Evolutionary conservation across 2,888 invertebrate species (phyloP).

Genomic region (Odontothrips loti): DNA sequence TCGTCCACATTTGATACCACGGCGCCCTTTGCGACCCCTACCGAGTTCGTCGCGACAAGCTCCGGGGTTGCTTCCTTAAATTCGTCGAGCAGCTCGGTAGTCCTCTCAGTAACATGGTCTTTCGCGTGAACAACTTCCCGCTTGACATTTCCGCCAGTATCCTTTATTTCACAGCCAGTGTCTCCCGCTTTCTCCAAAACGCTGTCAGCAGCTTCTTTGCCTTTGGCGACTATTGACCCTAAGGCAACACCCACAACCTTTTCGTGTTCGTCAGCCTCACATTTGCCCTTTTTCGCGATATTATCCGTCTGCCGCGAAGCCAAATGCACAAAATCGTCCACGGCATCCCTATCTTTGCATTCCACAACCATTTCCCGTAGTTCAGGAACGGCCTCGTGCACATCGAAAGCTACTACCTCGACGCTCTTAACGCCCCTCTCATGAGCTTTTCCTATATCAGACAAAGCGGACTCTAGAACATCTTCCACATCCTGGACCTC

Average conservation of each 20-base stretch:
- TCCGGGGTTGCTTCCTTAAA: background rate
- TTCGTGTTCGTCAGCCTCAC: background rate
- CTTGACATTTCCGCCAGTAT: background rate
- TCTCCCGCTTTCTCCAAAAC: conserved; percentile 28
- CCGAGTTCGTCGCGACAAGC: background rate
- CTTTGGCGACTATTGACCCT: background rate
- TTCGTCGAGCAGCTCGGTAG: background rate
- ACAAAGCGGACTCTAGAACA: background rate
- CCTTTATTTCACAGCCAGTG: background rate
- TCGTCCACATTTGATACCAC: background rate
- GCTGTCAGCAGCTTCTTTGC: conserved; percentile 31
- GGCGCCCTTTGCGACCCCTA: background rate
- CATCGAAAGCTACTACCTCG: too few species aligned
- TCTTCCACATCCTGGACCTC: background rate
- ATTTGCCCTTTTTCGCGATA: background rate
- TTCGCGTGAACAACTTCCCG: background rate
- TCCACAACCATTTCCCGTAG: too few species aligned
- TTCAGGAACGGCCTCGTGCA: too few species aligned
- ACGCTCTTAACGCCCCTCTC: background rate
- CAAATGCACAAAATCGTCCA: background rate
- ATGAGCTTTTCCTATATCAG: background rate
- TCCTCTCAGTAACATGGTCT: background rate
- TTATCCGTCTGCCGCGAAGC: background rate
- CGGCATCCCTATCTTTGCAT: too few species aligned
- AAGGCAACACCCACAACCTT: background rate